Evolutionary conservation across 1,140 invertebrate genomes (phyloP).

Genomic region (Cataglyphis hispanica): DNA sequence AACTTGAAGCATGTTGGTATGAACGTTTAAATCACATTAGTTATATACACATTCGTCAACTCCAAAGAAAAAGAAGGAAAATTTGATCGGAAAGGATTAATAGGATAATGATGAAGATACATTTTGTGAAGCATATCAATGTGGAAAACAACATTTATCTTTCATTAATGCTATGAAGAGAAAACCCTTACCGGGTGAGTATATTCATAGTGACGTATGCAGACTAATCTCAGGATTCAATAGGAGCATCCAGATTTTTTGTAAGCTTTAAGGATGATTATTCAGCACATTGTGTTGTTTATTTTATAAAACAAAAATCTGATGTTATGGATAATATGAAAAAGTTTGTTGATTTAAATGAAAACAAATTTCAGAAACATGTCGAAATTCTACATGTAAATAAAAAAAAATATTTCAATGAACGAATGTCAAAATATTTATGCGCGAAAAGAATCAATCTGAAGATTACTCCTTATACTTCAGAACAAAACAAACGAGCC

Average conservation of each 20-base stretch:
- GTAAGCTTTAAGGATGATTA: background rate
- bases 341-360: slow-evolving; percentile 50
- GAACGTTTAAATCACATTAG: background rate
- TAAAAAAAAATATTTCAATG: too few species aligned
- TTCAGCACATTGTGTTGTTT: slow-evolving; percentile 15
- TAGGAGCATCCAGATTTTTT: slow-evolving; percentile 13
- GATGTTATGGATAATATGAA: slow-evolving; percentile 69
- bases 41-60: background rate
- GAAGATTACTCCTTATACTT: too few species aligned
- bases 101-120: background rate
- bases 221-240: slow-evolving; percentile 11
- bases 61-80: background rate
- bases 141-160: background rate
- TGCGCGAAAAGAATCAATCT: too few species aligned
- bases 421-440: too few species aligned
- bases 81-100: background rate
- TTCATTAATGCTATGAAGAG: background rate
- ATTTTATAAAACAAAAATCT: slow-evolving; percentile 63
- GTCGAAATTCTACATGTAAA: slow-evolving; percentile 64
- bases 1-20: background rate
- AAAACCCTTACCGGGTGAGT: background rate
- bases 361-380: slow-evolving; percentile 60
- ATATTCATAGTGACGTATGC: background rate
- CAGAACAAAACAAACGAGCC: too few species aligned
- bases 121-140: background rate